These are phyloP conservation scores for Spinus olivaceus DNA, from an alignment of 2,797 vertebrate genomes.

Conservation along the genomic window DNA sequence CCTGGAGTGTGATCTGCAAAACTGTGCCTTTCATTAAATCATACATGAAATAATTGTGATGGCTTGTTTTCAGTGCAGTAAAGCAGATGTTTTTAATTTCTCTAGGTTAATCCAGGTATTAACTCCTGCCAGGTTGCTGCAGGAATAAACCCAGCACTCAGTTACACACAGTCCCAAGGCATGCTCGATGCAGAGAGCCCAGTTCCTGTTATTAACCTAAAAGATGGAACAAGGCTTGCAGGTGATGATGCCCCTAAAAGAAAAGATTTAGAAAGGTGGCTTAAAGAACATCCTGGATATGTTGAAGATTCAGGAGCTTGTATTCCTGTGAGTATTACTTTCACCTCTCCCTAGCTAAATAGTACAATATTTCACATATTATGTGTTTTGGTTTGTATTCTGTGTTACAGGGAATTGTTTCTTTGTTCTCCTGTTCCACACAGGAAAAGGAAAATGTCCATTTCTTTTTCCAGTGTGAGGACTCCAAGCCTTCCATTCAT, in stretches of 20 bases:
- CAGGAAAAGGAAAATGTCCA: not conserved
- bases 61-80: not conserved
- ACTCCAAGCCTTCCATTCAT: not conserved
- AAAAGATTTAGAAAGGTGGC: slow-evolving; percentile 94
- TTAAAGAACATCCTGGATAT: slow-evolving; percentile 93
- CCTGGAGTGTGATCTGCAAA: not conserved
- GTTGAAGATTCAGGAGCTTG: slow-evolving; percentile 95
- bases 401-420: not conserved
- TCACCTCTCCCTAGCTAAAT: not conserved
- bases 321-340: slow-evolving; percentile 85
- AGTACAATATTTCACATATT: not conserved
- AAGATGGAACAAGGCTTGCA: slow-evolving; percentile 95
- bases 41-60: not conserved
- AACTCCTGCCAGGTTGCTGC: slow-evolving; percentile 81
- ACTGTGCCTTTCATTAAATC: not conserved
- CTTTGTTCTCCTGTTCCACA: not conserved
- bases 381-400: not conserved
- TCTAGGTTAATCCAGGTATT: slow-evolving; percentile 83
- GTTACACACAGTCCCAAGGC: slow-evolving; percentile 74
- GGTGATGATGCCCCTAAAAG: slow-evolving; percentile 94
- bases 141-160: slow-evolving; percentile 68
- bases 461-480: not conserved
- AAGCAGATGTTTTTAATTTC: not conserved
- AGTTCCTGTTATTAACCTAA: slow-evolving; percentile 95
- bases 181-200: slow-evolving; percentile 84